Percentiles rank a stretch among this genome's conserved stretches.
These are phyloP conservation scores for Sparus aurata DNA, from an alignment of 2,797 vertebrate genomes.

Conservation along the genomic window DNA sequence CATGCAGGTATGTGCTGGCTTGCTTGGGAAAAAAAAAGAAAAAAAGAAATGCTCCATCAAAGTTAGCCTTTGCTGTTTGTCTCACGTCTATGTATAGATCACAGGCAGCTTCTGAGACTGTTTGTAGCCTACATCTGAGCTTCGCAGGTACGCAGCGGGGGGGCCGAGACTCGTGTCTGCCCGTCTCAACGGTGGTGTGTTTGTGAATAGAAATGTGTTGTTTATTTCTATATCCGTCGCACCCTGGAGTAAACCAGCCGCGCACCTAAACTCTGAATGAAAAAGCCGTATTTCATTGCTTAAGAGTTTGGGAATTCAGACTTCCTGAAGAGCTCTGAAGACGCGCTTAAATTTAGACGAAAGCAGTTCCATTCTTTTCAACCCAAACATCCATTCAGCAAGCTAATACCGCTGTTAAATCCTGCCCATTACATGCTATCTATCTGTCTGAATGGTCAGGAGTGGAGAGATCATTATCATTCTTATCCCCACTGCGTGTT, in stretches of 20 bases:
- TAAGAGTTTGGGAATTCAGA: background rate
- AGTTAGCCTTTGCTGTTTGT: conserved; percentile 68
- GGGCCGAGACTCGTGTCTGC: conserved; percentile 54
- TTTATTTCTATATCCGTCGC: conserved; percentile 67
- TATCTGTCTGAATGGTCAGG: conserved; percentile 23
- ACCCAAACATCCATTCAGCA: background rate
- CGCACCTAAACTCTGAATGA: conserved; percentile 25
- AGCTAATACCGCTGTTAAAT: background rate
- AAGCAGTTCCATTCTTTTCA: background rate
- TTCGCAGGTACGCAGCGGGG: conserved; percentile 65
- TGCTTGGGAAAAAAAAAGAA: conserved; percentile 53
- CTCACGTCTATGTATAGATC: conserved; percentile 81
- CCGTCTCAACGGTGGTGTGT: conserved; percentile 53
- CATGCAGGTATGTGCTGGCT: conserved; percentile 11
- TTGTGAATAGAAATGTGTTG: conserved; percentile 74
- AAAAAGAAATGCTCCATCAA: conserved; percentile 59
- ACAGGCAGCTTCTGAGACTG: conserved; percentile 69
- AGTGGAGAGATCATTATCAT: conserved; percentile 42
- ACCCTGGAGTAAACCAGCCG: conserved; percentile 50
- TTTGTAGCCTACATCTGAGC: conserved; percentile 72
- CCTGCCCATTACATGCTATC: conserved; percentile 4
- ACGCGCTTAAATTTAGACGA: conserved; percentile 13
- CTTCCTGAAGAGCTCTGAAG: conserved; percentile 29
- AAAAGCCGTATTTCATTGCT: conserved; percentile 37
- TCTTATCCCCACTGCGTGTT: conserved; percentile 26